Evolutionary conservation across 2,113 vertebrate species (phyloP).

Genomic region (Lagenorhynchus albirostris): DNA sequence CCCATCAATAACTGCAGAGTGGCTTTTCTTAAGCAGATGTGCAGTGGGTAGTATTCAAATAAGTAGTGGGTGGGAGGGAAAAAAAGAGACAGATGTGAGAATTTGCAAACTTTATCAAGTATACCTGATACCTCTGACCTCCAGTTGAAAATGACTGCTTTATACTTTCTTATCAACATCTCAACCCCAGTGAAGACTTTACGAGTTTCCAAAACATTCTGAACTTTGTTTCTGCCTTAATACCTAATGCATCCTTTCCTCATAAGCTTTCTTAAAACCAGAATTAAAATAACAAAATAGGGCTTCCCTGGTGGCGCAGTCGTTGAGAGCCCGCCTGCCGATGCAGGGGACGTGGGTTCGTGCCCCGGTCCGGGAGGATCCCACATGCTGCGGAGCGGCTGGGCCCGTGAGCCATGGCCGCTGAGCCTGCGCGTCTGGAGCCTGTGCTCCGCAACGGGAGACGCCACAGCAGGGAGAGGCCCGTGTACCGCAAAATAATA

Average conservation of each 20-base stretch:
- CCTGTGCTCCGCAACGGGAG: no score
- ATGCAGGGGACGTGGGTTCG: rapidly evolving
- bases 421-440: no score
- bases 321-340: no score
- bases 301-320: no score
- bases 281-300: neutral
- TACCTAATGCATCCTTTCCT: neutral
- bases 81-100: neutral
- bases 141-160: neutral
- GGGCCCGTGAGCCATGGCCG: no score
- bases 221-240: neutral
- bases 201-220: neutral
- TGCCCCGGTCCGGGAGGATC: rapidly evolving
- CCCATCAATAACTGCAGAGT: neutral
- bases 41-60: neutral
- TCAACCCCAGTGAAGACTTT: neutral
- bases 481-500: no score
- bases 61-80: neutral
- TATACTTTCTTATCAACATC: neutral
- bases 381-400: no score
- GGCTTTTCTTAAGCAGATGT: neutral
- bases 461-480: no score
- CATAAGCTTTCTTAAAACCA: neutral
- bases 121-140: neutral
- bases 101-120: neutral